phyloP scores from a whole-genome alignment of 2,113 vertebrate genomes.

The Pelobates fuscus region DNA sequence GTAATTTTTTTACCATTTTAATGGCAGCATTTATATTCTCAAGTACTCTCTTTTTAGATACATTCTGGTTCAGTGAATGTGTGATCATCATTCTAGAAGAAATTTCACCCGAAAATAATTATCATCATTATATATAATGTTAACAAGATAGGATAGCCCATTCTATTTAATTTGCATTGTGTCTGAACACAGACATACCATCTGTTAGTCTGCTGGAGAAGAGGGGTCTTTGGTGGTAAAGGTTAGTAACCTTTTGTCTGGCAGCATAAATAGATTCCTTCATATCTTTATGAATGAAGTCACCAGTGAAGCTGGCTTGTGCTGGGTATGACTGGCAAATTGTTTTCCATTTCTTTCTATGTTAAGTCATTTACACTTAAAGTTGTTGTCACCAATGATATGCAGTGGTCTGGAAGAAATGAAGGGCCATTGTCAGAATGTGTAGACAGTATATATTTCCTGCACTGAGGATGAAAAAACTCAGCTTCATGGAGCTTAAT shows the following conservation, averaged over 20 bases:
- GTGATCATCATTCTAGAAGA: not conserved
- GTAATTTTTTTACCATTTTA: no score
- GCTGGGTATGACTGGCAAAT: slow-evolving; percentile 24
- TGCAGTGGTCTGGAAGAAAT: slow-evolving; percentile 5
- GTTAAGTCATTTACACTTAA: slow-evolving; percentile 20
- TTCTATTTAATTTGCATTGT: not conserved
- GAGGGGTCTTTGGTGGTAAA: slow-evolving; percentile 19
- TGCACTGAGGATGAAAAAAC: not conserved
- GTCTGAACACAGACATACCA: slow-evolving; percentile 19
- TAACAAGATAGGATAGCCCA: not conserved
- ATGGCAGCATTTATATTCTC: no score
- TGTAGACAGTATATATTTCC: slow-evolving; percentile 15
- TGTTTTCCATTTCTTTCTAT: slow-evolving; percentile 12
- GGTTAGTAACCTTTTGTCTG: slow-evolving; percentile 22
- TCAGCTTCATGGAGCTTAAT: no score
- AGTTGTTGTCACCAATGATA: not conserved
- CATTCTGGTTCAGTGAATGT: not conserved
- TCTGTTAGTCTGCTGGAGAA: slow-evolving; percentile 5
- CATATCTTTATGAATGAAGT: slow-evolving; percentile 26
- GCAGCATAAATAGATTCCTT: slow-evolving; percentile 23
- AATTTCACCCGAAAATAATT: not conserved
- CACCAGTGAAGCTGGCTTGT: not conserved
- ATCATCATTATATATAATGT: slow-evolving; percentile 1
- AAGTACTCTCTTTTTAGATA: not conserved
- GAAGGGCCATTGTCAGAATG: not conserved